phyloP scores from a whole-genome alignment of 2,888 invertebrate genomes.

The Hirtodrosophila duncani region DNA sequence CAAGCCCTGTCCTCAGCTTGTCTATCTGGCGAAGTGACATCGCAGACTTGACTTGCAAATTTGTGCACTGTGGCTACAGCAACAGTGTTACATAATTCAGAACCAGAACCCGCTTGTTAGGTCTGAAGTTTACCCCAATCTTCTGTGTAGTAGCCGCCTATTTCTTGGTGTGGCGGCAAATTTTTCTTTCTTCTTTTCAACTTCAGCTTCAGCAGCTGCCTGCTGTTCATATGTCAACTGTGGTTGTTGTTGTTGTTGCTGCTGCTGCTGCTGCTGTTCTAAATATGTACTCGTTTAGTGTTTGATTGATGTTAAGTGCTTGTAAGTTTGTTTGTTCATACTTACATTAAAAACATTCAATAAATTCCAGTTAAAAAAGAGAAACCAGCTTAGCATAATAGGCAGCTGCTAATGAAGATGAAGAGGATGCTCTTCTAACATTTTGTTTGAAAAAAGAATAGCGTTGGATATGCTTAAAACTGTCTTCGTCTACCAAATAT shows the following conservation, averaged over 20 bases:
- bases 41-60: slow-evolving; percentile 69
- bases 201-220: slow-evolving; percentile 18
- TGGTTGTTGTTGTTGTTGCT: slow-evolving; percentile 31
- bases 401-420: too few species aligned
- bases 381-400: too few species aligned
- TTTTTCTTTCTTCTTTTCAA: slow-evolving; percentile 49
- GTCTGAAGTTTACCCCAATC: slow-evolving; percentile 31
- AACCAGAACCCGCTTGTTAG: slow-evolving; percentile 51
- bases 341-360: too few species aligned
- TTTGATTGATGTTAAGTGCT: slow-evolving; percentile 76
- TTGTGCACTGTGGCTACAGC: slow-evolving; percentile 39
- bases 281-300: slow-evolving; percentile 67
- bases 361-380: too few species aligned
- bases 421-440: too few species aligned
- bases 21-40: slow-evolving; percentile 62
- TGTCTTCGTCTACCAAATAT: too few species aligned
- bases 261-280: slow-evolving; percentile 53
- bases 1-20: slow-evolving; percentile 59
- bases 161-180: slow-evolving; percentile 64
- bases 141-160: slow-evolving; percentile 54
- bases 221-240: slow-evolving; percentile 75
- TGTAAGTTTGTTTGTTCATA: too few species aligned
- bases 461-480: too few species aligned
- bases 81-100: slow-evolving; percentile 65
- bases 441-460: too few species aligned